These are phyloP conservation scores for Cyprinodon variegatus DNA, from an alignment of 2,113 vertebrate species.

Conservation along the genomic window DNA sequence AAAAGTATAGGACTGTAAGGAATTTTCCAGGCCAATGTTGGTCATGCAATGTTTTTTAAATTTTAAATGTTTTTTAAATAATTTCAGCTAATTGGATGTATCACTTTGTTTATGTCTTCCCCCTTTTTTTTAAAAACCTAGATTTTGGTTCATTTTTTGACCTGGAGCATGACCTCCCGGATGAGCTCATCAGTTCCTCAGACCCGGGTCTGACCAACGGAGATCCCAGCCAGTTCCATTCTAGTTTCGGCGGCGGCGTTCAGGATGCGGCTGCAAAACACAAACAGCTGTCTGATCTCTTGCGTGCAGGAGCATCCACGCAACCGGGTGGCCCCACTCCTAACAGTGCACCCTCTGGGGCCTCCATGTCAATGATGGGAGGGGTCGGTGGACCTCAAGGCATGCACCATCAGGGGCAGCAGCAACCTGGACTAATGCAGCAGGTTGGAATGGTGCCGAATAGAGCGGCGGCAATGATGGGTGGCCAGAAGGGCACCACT, in stretches of 20 bases:
- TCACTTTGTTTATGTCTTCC: slow-evolving; percentile 13
- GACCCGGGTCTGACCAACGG: slow-evolving; percentile 92
- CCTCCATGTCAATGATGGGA: slow-evolving; percentile 75
- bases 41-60: neutral
- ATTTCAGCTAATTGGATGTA: neutral
- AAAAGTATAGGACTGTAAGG: neutral
- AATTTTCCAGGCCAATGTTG: neutral
- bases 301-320: slow-evolving; percentile 84
- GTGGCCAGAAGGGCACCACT: slow-evolving; percentile 73
- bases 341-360: slow-evolving; percentile 72
- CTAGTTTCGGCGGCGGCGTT: slow-evolving; percentile 81
- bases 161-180: slow-evolving; percentile 96
- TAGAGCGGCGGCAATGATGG: slow-evolving; percentile 76
- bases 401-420: slow-evolving; percentile 69
- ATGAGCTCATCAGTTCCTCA: slow-evolving; percentile 95
- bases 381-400: slow-evolving; percentile 69
- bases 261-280: slow-evolving; percentile 97
- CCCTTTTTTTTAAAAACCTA: slow-evolving; percentile 47
- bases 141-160: slow-evolving; percentile 97
- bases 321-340: slow-evolving; percentile 78
- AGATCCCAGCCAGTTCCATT: slow-evolving; percentile 90
- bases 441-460: slow-evolving; percentile 74
- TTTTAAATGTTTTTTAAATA: neutral
- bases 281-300: slow-evolving; percentile 95
- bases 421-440: slow-evolving; percentile 86